These are phyloP conservation scores for Athene noctua DNA, from an alignment of 2,113 vertebrate genomes.

Conservation along the genomic window DNA sequence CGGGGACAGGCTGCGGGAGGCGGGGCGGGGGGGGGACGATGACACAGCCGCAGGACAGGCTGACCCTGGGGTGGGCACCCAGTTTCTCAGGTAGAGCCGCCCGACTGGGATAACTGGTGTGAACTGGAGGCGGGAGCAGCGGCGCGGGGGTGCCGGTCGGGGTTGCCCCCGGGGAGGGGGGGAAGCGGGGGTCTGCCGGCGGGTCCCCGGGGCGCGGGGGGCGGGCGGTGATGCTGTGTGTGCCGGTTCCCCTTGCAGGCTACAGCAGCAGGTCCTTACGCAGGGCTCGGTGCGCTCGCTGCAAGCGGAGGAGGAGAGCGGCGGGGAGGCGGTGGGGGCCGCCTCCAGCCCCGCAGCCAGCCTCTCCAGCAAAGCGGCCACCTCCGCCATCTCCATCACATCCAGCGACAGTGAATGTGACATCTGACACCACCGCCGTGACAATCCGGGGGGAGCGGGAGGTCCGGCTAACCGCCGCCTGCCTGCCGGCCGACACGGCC, in stretches of 20 bases:
- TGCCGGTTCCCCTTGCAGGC: conserved; percentile 75
- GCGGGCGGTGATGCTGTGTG: conserved; percentile 32
- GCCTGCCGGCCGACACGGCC: conserved; percentile 38
- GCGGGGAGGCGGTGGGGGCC: conserved; percentile 84
- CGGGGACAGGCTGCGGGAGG: not conserved
- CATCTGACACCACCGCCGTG: conserved; percentile 79
- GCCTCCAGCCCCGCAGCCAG: conserved; percentile 92
- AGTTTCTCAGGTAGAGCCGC: not conserved
- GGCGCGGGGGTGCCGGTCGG: not conserved
- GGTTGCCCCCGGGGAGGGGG: too few relatives aligned
- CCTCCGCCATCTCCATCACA: conserved; percentile 98
- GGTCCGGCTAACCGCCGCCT: conserved; percentile 72
- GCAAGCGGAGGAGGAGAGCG: conserved; percentile 85
- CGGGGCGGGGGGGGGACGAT: too few relatives aligned
- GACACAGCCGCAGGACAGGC: not conserved
- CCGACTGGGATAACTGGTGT: not conserved
- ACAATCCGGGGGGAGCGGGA: conserved; percentile 33
- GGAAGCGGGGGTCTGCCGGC: not conserved
- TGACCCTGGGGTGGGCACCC: not conserved
- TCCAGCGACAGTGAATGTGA: conserved; percentile 99
- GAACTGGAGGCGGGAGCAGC: not conserved
- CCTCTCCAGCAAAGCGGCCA: conserved; percentile 94
- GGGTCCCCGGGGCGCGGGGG: not conserved
- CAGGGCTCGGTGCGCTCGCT: conserved; percentile 88
- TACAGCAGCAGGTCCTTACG: conserved; percentile 95